Percentiles rank a stretch among this genome's conserved stretches.
Conservation (phyloP, 2,888 invertebrate species). For the Laspeyria flexula region DNA sequence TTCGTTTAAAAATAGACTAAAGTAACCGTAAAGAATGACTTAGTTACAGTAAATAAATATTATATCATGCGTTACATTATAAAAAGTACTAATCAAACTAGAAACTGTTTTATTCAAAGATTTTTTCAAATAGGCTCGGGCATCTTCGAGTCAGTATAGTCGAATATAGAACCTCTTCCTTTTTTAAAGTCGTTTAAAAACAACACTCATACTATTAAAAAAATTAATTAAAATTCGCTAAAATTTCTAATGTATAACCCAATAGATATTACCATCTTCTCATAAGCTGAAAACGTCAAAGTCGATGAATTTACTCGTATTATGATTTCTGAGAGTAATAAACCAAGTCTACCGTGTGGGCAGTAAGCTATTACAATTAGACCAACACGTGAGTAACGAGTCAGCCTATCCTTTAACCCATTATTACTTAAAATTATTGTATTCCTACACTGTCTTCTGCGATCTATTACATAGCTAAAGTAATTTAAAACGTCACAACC, state of each 20-base stretch:
- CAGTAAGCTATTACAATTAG: constrained; percentile 35
- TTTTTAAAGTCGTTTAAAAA: too few relatives aligned
- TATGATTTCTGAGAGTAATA: constrained; percentile 34
- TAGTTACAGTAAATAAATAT: too few relatives aligned
- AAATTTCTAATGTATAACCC: neutral
- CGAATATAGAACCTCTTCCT: too few relatives aligned
- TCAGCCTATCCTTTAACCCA: constrained; percentile 25
- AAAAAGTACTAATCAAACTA: too few relatives aligned
- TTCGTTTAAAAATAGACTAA: too few relatives aligned
- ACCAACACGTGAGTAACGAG: constrained; percentile 28
- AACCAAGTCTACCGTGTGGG: constrained; percentile 34
- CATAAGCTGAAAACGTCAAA: constrained; percentile 31
- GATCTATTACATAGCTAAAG: neutral
- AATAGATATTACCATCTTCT: neutral
- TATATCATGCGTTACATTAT: too few relatives aligned
- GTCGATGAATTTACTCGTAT: constrained; percentile 42
- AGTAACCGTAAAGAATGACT: too few relatives aligned
- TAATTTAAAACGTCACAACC: too few relatives aligned
- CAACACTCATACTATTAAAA: too few relatives aligned
- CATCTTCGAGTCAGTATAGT: too few relatives aligned
- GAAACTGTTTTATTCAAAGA: too few relatives aligned
- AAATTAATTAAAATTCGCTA: neutral
- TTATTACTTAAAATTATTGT: constrained; percentile 35
- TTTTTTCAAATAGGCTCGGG: too few relatives aligned
- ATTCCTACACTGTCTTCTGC: constrained; percentile 19